A percentile compares a stretch with the other conserved stretches of the same genome.
Evolutionary conservation across 2,113 vertebrate genomes (phyloP).

Genomic region (Nibea albiflora): DNA sequence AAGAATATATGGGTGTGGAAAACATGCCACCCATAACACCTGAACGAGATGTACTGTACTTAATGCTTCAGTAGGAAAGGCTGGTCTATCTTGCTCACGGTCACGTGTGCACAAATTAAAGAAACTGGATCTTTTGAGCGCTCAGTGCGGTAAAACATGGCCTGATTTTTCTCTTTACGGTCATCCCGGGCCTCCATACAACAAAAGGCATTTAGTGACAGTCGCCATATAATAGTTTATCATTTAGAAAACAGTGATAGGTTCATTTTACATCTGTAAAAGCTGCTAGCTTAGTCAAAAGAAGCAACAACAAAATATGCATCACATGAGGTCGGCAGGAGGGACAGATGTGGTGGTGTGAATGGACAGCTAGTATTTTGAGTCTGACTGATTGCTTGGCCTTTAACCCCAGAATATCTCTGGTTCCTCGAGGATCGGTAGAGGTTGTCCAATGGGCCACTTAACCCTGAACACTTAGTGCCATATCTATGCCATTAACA

Average conservation of each 20-base stretch:
- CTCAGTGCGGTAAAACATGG: no score
- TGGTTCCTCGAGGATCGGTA: conserved; percentile 1
- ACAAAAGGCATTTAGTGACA: background rate
- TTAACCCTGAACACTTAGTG: conserved; percentile 27
- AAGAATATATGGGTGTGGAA: no score
- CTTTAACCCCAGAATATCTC: conserved; percentile 20
- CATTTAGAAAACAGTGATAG: background rate
- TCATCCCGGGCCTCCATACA: no score
- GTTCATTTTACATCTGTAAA: background rate
- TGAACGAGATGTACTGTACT: no score
- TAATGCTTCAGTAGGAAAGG: no score
- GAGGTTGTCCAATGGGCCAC: conserved; percentile 12
- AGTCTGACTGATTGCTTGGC: conserved; percentile 23
- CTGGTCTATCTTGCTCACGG: no score
- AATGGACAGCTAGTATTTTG: background rate
- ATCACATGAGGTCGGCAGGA: background rate
- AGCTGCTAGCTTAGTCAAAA: background rate
- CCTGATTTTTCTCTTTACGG: no score
- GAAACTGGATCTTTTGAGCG: no score
- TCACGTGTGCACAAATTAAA: no score
- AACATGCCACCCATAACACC: no score
- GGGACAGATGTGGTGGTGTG: background rate
- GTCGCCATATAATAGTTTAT: background rate
- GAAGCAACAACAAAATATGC: background rate
- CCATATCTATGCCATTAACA: conserved; percentile 37